Conservation (phyloP, 2,888 invertebrate genomes). For the Drosophila tanythrix region DNA sequence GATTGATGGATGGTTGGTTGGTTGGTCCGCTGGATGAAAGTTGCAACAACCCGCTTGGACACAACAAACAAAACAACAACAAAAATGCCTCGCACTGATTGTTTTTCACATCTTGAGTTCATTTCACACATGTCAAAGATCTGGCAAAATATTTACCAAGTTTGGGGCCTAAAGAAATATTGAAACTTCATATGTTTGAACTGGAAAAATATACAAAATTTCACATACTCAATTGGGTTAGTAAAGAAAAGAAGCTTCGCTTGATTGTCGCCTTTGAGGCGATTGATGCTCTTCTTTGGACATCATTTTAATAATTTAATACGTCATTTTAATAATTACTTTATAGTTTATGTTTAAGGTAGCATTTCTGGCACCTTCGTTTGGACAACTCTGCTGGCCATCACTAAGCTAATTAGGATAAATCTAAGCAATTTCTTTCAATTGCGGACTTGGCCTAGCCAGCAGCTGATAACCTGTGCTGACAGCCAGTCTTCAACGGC, state of each 20-base stretch:
- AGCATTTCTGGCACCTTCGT: too few species aligned
- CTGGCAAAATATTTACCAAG: slow-evolving; percentile 15
- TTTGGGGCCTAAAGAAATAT: slow-evolving; percentile 8
- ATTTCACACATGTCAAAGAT: slow-evolving; percentile 41
- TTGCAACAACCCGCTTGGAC: slow-evolving; percentile 11
- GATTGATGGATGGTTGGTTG: slow-evolving; percentile 36
- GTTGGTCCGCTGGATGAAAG: slow-evolving; percentile 31
- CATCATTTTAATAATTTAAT: background rate
- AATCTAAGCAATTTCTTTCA: slow-evolving; percentile 57
- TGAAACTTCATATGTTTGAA: background rate
- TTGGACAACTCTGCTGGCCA: background rate
- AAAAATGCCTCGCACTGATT: slow-evolving; percentile 10
- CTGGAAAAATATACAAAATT: background rate
- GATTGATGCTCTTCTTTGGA: background rate
- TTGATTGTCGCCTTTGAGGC: background rate
- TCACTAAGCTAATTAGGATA: slow-evolving; percentile 23
- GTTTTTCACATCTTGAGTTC: slow-evolving; percentile 18
- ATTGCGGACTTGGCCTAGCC: slow-evolving; percentile 33
- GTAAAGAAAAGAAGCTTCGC: background rate
- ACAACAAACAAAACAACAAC: slow-evolving; percentile 10
- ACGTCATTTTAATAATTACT: background rate
- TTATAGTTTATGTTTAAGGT: background rate
- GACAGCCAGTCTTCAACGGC: slow-evolving; percentile 20
- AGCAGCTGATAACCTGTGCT: slow-evolving; percentile 30
- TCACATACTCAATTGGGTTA: background rate